Base-by-base conservation (phyloP, 2,888 invertebrate species). In the Drosophila atripex region DNA sequence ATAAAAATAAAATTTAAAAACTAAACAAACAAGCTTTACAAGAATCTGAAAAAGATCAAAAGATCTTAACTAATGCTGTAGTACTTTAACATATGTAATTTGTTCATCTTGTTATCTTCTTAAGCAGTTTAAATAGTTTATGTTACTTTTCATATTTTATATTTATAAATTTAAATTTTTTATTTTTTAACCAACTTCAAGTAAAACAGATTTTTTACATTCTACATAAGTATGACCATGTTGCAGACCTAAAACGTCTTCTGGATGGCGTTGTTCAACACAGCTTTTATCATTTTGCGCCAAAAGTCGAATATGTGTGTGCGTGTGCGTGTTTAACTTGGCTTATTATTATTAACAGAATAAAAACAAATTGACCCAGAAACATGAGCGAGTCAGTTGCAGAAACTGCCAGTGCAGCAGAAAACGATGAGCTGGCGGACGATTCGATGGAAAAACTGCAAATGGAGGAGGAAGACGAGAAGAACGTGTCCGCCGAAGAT, bases 401-500 rank as follows among this genome's bases (percentile, higher is more conserved):
- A 56, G 80, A 78, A 71, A 77, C 38, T 72, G 84, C 84, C 59
- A 49, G 58, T 6, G 11, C 65, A 52, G 84, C 86, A 63, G 75
- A 86, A 78, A 75, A 68, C 64, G 76, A 46, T 14, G 85, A 84
- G 8, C 59, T 46, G 64, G 45, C 55, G 57, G 68, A 80, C 53
- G 72, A 77, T 14, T 73, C 76, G 1, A 85, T 86, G 88, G 88
- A 86, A 73, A 71, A 65, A 39, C 49, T 82, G n/a, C 56, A 65
- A 53, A 25, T 74, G n/a, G 75, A 75, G 38, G 82, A 75, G 5
- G 86, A 85, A 60, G 88, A 83, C 53, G 76, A 75, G 14, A 84
- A 84, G 52, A 86, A 89, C 61, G 46, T 64, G 16, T 87, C 89
- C 4, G 73, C 75, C 0, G 88, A 90, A 69, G 89, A 89, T 64